These are phyloP conservation scores for Adela reaumurella DNA, from an alignment of 2,888 invertebrate genomes.

Conservation along the genomic window DNA sequence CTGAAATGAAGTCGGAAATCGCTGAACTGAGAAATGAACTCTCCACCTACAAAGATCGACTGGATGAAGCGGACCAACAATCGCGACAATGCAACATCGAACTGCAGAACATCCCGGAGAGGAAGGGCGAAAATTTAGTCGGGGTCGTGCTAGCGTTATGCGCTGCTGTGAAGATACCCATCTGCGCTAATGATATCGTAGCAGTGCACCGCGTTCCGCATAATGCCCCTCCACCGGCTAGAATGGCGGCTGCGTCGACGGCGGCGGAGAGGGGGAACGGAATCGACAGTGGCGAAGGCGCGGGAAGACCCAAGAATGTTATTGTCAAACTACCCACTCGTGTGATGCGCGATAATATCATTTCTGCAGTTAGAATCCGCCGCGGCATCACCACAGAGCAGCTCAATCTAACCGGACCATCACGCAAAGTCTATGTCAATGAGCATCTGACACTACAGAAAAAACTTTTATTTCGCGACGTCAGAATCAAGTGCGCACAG, in stretches of 20 bases:
- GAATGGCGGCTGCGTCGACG: not conserved
- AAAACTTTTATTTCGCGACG: constrained; percentile 1
- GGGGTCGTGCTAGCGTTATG: not conserved
- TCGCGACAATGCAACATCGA: not conserved
- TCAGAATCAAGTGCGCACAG: not conserved
- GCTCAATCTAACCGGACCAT: not conserved
- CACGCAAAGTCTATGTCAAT: not conserved
- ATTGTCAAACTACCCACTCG: not conserved
- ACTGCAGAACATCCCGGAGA: not conserved
- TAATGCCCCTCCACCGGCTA: not conserved
- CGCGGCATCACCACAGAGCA: not conserved
- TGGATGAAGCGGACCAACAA: not conserved
- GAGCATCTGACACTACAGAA: constrained; percentile 2
- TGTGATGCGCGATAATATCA: constrained; percentile 1
- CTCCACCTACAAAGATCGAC: not conserved
- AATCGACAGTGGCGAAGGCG: not conserved
- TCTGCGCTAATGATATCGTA: not conserved
- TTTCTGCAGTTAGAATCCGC: not conserved
- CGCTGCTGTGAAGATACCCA: not conserved
- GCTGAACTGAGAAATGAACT: not conserved
- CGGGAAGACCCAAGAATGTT: not conserved
- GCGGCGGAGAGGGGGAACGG: not conserved
- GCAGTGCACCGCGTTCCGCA: not conserved
- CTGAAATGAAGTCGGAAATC: not conserved
- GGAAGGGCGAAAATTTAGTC: not conserved